Evolutionary conservation across 2,113 vertebrate species (phyloP), one percentile per base, ranked within the genome.

Genomic region (Morone chrysops): DNA sequence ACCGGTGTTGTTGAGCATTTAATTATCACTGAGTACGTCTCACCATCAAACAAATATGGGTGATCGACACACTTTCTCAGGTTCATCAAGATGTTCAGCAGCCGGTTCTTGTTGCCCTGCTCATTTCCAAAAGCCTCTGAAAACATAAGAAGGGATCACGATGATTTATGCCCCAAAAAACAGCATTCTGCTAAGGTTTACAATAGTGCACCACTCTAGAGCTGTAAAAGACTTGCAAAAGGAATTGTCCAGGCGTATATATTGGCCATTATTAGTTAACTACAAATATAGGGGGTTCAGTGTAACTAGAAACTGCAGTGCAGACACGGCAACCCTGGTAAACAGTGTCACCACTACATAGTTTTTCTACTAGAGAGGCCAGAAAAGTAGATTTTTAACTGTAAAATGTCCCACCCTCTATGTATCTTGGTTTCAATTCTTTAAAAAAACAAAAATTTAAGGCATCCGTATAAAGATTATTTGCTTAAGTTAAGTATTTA

Each of bases 61-160:
- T 99, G 98, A 84, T 94, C 91, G 67, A 99, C 97, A 70, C 97
- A 99, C 84, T 99, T 99, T 41, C 97, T 95, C 87, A 99, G 95
- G 92, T 99, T 97, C 86, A 97, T 95, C 77, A 99, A 82, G 87
- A 97, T 88, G 74, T 99, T 99, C 86, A 97, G 94, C 70, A 99
- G 96, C 50, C 94, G 95, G 43, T 95, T 96, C 82, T 95, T 96
- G 87, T 67, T 96, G 73, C 95, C 92, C 0, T 88, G 92, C 60
- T 96, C 95, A 45, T 92, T 95, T 88, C 91, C 96, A 95, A 99
- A 98, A 8, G 94, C 97, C 89, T 96, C 97, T 99, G 83, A 94
- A 84, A 85, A 36, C 8, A 47, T 47, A 10, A 47, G 45, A 4
- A 70, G 17, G 80, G 10, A 59, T 56, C 8, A 45, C 11, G 60